Evolutionary conservation across 2,888 invertebrate genomes (phyloP), one percentile per base, ranked within the genome.

Genomic region (Psylliodes chrysocephalus): DNA sequence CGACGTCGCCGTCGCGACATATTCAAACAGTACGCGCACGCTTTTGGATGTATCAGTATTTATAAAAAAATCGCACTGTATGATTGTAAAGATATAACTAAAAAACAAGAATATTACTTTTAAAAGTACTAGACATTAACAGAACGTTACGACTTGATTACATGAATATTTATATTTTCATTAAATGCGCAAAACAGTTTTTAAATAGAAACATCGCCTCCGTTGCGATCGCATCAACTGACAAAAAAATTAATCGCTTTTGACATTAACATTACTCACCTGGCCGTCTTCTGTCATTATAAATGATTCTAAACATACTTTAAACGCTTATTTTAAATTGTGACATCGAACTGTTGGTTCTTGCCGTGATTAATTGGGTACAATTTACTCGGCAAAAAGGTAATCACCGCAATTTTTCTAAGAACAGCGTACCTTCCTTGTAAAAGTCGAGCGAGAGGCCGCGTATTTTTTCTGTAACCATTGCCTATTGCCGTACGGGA

Each of bases 301-400:
- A 52, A 52, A 52, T 38, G 52, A 52, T 52, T 19, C 12, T 6
- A 10, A 38, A 52, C 33, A 35, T 52, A 19, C 25, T 33, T 35
- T 22, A 22, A 38, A 28, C 12, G 38, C 17, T 52, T 19, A 38
- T 35, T 52, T 12, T 2, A 47, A 47, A 47, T 47, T 25, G 47
- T 47, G 47, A 47, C 47, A 47, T 47, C 47, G 47, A 35, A 47
- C 52, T 52, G 52, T 38, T 38, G 38, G 4, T 52, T 52, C 52
- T 52, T 52, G 28, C 55, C 7, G 57, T 57, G 47, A 47, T 57
- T 56, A 46, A 56, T 56, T 35, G 30, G 19, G 35, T 33, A 25
- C 28, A 57, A 57, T 54, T 54, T 54, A 42, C 42, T 14, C 40
- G 18, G 42, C 42, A 57, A 57, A 57, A 47, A 47, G 46, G 47